phyloP scores from a whole-genome alignment of 1,140 invertebrate genomes.

The Thaumetopoea pityocampa region DNA sequence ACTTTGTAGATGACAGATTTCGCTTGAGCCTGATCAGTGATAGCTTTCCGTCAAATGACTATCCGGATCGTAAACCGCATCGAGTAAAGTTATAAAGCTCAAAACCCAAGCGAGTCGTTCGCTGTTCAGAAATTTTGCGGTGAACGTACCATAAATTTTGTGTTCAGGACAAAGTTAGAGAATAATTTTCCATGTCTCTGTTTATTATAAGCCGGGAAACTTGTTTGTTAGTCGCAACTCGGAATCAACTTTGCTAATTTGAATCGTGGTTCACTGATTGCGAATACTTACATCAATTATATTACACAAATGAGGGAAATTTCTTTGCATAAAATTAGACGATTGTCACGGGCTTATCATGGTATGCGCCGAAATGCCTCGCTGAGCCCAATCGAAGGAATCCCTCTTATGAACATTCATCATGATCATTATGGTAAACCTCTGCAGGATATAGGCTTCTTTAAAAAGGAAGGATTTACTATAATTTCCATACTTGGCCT shows the following conservation, averaged over 20 bases:
- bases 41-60: conserved; percentile 27
- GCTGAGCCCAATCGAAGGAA: too few relatives aligned
- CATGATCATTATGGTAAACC: too few relatives aligned
- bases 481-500: too few relatives aligned
- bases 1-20: conserved; percentile 5
- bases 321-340: too few relatives aligned
- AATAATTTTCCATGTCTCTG: conserved; percentile 66
- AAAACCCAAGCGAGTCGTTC: conserved; percentile 61
- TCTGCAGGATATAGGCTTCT: too few relatives aligned
- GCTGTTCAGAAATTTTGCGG: conserved; percentile 61
- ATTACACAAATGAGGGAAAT: too few relatives aligned
- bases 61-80: conserved; percentile 39
- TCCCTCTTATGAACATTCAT: too few relatives aligned
- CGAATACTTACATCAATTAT: conserved; percentile 5
- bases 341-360: too few relatives aligned
- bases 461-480: too few relatives aligned
- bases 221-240: conserved; percentile 44
- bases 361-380: too few relatives aligned
- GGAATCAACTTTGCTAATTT: conserved; percentile 48
- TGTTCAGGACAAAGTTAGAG: conserved; percentile 59
- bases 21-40: conserved; percentile 8
- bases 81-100: conserved; percentile 54
- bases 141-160: conserved; percentile 66
- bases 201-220: conserved; percentile 60
- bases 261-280: conserved; percentile 38